Base-by-base conservation (phyloP, 2,888 invertebrate species). In the Dinocampus coccinellae region DNA sequence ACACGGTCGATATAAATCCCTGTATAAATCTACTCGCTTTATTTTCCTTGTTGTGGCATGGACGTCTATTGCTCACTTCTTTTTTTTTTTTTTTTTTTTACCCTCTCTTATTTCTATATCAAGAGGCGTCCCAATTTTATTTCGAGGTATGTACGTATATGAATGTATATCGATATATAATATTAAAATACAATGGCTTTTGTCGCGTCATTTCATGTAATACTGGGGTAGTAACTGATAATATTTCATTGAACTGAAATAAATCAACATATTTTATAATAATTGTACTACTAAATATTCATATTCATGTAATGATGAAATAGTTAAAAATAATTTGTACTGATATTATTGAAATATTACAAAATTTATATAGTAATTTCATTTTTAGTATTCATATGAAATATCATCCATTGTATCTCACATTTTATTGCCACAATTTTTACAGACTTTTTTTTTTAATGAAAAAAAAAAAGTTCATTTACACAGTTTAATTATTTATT, bases 1-100 rank as follows among this genome's bases (percentile, higher is more conserved):
- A 70, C 69, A 71, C 57, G 53, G 26, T 60, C 52, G 66, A 71
- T 42, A 71, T 66, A 67, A 71, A 71, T 66, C 61, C 55, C 29
- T 53, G 39, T 66, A 71, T 71, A 71, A 66, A 71, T 71, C 62
- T 34, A 70, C 60, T 60, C 24, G 47, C 52, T 33, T 57, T 16
- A 7, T 26, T 24, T 16, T 11, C 47, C n/a, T n/a, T n/a, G n/a
- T n/a, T n/a, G n/a, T n/a, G n/a, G n/a, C n/a, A n/a, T n/a, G n/a
- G n/a, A n/a, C n/a, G n/a, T n/a, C n/a, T n/a, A n/a, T 13, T n/a
- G n/a, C 60, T 64, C 52, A 33, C 53, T 39, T 33, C 22, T 6
- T 39, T 20, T 33, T 53, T 13, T 55, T 36, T 24, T 47, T 29
- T 3, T 11, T 42, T n/a, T 63, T 26, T 24, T 22, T 16, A 22